Percentiles rank a stretch among this genome's conserved stretches.
phyloP scores from a whole-genome alignment of 2,888 invertebrate genomes.

The Ochropleura plecta region DNA sequence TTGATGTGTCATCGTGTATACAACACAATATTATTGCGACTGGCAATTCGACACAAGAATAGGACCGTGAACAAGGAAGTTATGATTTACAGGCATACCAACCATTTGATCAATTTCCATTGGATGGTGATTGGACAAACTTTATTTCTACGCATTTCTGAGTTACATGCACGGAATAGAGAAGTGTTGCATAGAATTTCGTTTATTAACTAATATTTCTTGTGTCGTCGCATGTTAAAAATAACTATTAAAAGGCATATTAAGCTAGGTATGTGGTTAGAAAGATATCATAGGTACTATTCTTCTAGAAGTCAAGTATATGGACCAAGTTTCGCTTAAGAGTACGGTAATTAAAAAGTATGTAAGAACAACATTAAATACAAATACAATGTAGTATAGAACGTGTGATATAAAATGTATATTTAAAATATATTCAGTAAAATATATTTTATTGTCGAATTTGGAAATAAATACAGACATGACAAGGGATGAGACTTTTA shows the following conservation, averaged over 20 bases:
- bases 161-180: background rate
- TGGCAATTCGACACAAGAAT: slow-evolving; percentile 8
- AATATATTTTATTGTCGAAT: slow-evolving; percentile 63
- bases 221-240: slow-evolving; percentile 8
- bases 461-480: slow-evolving; percentile 53
- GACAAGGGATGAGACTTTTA: slow-evolving; percentile 32
- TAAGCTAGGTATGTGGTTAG: slow-evolving; percentile 24
- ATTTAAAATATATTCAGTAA: slow-evolving; percentile 41
- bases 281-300: slow-evolving; percentile 36
- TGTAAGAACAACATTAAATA: slow-evolving; percentile 48
- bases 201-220: background rate
- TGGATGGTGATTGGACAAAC: background rate
- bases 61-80: background rate
- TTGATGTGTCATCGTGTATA: too few species aligned
- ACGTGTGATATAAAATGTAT: slow-evolving; percentile 41
- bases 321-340: slow-evolving; percentile 57
- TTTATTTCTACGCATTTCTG: background rate
- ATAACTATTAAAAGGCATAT: slow-evolving; percentile 40
- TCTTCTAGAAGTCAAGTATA: slow-evolving; percentile 57
- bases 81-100: background rate
- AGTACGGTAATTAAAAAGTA: slow-evolving; percentile 49
- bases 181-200: background rate
- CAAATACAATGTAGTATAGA: slow-evolving; percentile 40
- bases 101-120: background rate
- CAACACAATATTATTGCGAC: too few species aligned